Evolutionary conservation across 2,888 invertebrate genomes (phyloP).

Genomic region (Leucophenga maculata): DNA sequence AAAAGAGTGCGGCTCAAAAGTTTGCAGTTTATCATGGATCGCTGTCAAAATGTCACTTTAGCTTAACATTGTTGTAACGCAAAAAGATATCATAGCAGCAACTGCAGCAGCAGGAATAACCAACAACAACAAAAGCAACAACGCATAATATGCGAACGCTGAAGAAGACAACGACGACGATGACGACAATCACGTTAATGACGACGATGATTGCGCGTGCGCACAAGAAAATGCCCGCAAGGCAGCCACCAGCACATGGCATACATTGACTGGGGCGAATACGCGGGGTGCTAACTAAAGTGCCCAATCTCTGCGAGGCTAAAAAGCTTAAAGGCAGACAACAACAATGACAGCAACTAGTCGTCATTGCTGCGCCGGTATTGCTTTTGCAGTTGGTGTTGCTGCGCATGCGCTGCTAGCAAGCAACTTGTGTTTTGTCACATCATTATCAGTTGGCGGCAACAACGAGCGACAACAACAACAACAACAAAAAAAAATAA

Average conservation of each 20-base stretch:
- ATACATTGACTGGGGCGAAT: conserved; percentile 13
- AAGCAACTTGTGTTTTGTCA: conserved; percentile 62
- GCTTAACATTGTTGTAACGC: conserved; percentile 57
- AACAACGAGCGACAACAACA: neutral
- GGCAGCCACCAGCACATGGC: conserved; percentile 31
- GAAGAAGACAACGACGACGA: conserved; percentile 18
- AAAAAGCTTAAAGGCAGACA: conserved; percentile 14
- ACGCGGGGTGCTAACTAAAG: conserved; percentile 2
- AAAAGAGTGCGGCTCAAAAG: conserved; percentile 31
- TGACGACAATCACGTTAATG: conserved; percentile 58
- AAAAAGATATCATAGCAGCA: conserved; percentile 50
- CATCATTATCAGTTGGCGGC: conserved; percentile 58
- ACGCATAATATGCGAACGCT: neutral
- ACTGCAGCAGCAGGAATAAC: conserved; percentile 24
- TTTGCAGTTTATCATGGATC: conserved; percentile 69
- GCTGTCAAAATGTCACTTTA: conserved; percentile 69
- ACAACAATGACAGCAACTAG: conserved; percentile 23
- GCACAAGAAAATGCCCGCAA: conserved; percentile 26
- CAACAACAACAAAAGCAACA: conserved; percentile 5
- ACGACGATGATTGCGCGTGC: conserved; percentile 56
- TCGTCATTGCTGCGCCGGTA: conserved; percentile 1
- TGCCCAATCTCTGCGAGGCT: conserved; percentile 30
- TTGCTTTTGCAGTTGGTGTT: conserved; percentile 19
- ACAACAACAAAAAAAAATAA: neutral
- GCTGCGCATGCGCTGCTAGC: conserved; percentile 9